Evolutionary conservation across 2,888 invertebrate genomes (phyloP).

Genomic region (Hypomecis atomaria): DNA sequence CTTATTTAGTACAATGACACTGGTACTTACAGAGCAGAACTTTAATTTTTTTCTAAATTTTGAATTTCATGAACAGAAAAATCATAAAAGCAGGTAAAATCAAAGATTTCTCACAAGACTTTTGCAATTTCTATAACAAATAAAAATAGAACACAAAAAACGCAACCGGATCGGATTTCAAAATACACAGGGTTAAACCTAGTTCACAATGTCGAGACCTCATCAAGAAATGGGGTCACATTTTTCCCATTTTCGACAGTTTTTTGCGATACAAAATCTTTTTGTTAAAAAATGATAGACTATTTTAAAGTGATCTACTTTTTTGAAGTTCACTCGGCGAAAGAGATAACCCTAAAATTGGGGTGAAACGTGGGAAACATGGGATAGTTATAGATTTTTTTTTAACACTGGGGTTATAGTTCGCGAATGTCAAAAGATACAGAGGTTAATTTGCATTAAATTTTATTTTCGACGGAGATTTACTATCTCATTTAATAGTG

Average conservation of each 20-base stretch:
- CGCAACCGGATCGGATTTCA: constrained; percentile 76
- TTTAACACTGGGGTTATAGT: constrained; percentile 55
- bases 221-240: constrained; percentile 79
- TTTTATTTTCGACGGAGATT: constrained; percentile 46
- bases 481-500: constrained; percentile 31
- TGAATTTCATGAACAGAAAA: too few relatives aligned
- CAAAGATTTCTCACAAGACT: constrained; percentile 41
- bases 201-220: constrained; percentile 79
- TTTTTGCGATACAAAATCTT: constrained; percentile 43
- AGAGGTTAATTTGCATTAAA: constrained; percentile 70
- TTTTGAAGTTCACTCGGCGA: constrained; percentile 61
- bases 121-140: constrained; percentile 39
- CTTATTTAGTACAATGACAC: too few relatives aligned
- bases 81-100: not conserved
- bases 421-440: constrained; percentile 60
- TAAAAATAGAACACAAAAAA: constrained; percentile 49
- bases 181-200: constrained; percentile 75
- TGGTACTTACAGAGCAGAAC: too few relatives aligned
- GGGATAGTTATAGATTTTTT: constrained; percentile 46
- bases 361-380: constrained; percentile 77
- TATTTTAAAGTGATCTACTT: constrained; percentile 76
- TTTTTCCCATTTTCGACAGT: constrained; percentile 58
- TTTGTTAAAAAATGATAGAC: constrained; percentile 59
- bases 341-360: constrained; percentile 78
- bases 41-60: too few relatives aligned